Percentiles rank a stretch among this genome's conserved stretches.
These are phyloP conservation scores for Eclectus roratus DNA, from an alignment of 2,113 vertebrate species.

Conservation along the genomic window DNA sequence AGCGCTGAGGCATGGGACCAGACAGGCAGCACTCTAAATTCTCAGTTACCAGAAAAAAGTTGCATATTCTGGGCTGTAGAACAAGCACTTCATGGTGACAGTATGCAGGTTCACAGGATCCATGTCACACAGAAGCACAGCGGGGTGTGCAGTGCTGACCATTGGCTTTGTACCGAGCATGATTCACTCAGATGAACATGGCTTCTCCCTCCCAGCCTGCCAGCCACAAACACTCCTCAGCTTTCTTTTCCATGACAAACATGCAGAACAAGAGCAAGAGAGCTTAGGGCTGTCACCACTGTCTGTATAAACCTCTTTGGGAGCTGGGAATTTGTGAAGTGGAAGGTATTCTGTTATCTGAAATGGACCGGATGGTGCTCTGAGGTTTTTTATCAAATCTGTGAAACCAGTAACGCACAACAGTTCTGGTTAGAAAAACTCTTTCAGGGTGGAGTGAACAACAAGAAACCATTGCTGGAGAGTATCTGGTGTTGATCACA, in stretches of 20 bases:
- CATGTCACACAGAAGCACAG: background rate
- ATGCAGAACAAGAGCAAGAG: background rate
- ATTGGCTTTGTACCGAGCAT: background rate
- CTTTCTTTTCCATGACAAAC: background rate
- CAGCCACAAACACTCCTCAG: background rate
- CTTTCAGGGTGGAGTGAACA: background rate
- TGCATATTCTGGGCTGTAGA: background rate
- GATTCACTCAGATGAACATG: background rate
- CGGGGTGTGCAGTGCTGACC: background rate
- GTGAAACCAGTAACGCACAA: background rate
- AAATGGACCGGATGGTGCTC: background rate
- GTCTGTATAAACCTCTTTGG: background rate
- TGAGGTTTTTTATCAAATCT: background rate
- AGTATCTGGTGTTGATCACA: constrained; percentile 55
- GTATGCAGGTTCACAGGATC: background rate
- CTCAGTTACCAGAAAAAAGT: background rate
- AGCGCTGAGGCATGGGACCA: fast-evolving
- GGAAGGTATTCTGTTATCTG: background rate
- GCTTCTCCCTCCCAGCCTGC: background rate
- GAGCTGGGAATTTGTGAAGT: background rate
- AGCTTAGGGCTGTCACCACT: background rate
- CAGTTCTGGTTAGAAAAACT: background rate
- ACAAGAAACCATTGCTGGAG: background rate
- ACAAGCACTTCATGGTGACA: background rate
- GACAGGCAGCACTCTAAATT: background rate